Conservation (phyloP, 2,888 invertebrate genomes). For the Ethmia dodecea region DNA sequence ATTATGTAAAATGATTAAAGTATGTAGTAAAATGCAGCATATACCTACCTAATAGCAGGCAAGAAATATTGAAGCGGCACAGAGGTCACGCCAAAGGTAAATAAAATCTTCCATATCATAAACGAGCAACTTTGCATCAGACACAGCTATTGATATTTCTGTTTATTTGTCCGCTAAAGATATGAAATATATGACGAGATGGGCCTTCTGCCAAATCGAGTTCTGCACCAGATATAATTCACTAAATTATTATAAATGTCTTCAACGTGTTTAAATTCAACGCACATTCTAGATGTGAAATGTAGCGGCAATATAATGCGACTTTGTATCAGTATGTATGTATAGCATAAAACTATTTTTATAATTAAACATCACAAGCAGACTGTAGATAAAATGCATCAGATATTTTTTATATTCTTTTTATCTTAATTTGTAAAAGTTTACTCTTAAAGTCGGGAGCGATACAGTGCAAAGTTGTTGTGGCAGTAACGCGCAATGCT, state of each 20-base stretch:
- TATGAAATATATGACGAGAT: slow-evolving; percentile 47
- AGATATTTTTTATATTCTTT: no score
- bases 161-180: slow-evolving; percentile 40
- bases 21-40: no score
- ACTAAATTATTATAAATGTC: slow-evolving; percentile 46
- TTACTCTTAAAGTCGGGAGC: not conserved
- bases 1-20: no score
- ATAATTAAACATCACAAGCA: no score
- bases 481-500: slow-evolving; percentile 7
- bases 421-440: not conserved
- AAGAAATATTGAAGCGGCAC: no score
- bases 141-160: slow-evolving; percentile 21
- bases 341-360: not conserved
- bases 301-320: not conserved
- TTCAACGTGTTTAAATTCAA: slow-evolving; percentile 36
- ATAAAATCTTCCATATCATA: no score
- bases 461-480: not conserved
- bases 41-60: no score
- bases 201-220: slow-evolving; percentile 54
- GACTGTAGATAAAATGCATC: no score
- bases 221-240: slow-evolving; percentile 45
- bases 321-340: not conserved
- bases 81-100: no score
- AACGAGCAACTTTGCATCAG: no score
- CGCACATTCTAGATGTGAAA: slow-evolving; percentile 25